Conservation (phyloP, 2,113 vertebrate species). For the Paramisgurnus dabryanus region DNA sequence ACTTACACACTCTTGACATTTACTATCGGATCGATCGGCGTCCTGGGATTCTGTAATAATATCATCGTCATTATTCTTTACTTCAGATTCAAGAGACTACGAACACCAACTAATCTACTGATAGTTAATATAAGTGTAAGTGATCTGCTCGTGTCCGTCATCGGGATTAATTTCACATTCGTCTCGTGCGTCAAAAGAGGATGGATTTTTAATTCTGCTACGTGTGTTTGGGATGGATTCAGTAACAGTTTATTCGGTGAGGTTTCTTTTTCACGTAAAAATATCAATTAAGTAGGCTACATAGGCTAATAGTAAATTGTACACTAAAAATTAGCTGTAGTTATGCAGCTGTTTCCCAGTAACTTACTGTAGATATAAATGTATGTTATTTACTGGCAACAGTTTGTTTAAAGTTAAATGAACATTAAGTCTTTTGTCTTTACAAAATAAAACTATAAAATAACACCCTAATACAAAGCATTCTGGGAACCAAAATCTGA, state of each 20-base stretch:
- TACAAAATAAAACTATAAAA: no score
- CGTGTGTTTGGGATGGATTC: conserved; percentile 90
- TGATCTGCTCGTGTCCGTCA: conserved; percentile 81
- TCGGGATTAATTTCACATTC: conserved; percentile 84
- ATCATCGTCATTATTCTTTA: conserved; percentile 82
- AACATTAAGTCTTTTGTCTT: no score
- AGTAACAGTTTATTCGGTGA: conserved; percentile 91
- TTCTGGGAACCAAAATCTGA: no score
- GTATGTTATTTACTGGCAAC: no score
- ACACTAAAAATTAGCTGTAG: no score
- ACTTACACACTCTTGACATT: conserved; percentile 86
- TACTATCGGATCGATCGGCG: conserved; percentile 79
- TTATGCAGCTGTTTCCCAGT: no score
- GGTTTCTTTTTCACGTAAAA: conserved; percentile 40
- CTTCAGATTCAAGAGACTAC: conserved; percentile 81
- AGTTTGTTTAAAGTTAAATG: no score
- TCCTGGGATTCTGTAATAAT: conserved; percentile 85
- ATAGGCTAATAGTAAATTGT: no score
- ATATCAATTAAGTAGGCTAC: no score
- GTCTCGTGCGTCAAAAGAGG: conserved; percentile 81
- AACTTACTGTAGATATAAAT: no score
- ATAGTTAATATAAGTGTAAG: conserved; percentile 86
- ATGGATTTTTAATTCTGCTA: conserved; percentile 83
- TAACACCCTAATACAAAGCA: no score
- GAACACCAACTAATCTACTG: conserved; percentile 83